Percentiles rank a stretch among this genome's conserved stretches.
phyloP scores from a whole-genome alignment of 2,888 invertebrate genomes.

The Drosophila mimica region DNA sequence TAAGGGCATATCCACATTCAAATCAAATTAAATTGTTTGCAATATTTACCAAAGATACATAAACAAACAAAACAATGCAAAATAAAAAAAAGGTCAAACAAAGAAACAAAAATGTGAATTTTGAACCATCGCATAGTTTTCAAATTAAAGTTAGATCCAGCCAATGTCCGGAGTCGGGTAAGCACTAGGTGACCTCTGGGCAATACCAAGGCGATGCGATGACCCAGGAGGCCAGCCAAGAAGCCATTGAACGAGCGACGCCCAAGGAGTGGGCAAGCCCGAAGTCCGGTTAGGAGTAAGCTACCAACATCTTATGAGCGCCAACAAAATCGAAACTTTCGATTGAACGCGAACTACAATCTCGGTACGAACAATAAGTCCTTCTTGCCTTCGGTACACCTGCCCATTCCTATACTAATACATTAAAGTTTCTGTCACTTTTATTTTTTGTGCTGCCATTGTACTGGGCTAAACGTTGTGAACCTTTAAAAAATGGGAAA shows the following conservation, averaged over 20 bases:
- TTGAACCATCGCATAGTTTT: constrained; percentile 59
- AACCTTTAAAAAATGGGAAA: not conserved
- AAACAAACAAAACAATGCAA: constrained; percentile 14
- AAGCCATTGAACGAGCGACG: constrained; percentile 28
- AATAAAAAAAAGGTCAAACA: constrained; percentile 41
- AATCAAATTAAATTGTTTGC: constrained; percentile 73
- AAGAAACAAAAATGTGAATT: constrained; percentile 23
- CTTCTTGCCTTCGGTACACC: constrained; percentile 43
- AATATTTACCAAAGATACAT: constrained; percentile 39
- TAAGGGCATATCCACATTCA: constrained; percentile 46
- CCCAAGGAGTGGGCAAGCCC: constrained; percentile 17
- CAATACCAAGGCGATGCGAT: constrained; percentile 62
- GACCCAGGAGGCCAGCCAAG: constrained; percentile 32
- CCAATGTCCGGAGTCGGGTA: constrained; percentile 18
- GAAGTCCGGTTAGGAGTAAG: constrained; percentile 11
- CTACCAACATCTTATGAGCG: constrained; percentile 53
- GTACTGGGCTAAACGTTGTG: not conserved
- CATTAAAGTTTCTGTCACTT: not conserved
- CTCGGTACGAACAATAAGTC: constrained; percentile 46
- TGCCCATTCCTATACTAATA: constrained; percentile 2
- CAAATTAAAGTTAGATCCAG: constrained; percentile 65
- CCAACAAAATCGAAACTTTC: constrained; percentile 75
- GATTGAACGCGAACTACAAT: constrained; percentile 78
- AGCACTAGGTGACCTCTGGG: constrained; percentile 13
- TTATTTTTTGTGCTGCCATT: not conserved